Evolutionary conservation across 2,888 invertebrate species (phyloP), one percentile per base, ranked within the genome.

Genomic region (Lithophane leautieri): DNA sequence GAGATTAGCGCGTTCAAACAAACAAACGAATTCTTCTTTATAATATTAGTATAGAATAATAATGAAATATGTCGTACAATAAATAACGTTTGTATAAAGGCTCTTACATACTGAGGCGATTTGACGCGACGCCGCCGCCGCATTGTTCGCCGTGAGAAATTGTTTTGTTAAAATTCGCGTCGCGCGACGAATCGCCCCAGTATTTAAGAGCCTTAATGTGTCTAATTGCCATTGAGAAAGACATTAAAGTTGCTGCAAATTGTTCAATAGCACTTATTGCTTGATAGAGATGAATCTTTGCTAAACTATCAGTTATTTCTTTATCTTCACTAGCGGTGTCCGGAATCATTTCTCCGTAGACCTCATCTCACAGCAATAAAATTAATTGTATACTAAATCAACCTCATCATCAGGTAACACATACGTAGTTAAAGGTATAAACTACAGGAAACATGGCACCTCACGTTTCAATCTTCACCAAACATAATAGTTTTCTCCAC

Each of bases 391-490:
- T n/a, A 34, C 7, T 0, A 28, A n/a, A 44, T n/a, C 8, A 54
- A 42, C 12, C 16, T 54, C 42, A 54, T 16, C 14, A 34, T 1
- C n/a, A n/a, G 11, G n/a, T n/a, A n/a, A 34, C n/a, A n/a, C 11
- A 12, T 28, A 54, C 25, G 3, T 11, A 67, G 22, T 9, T 28
- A 19, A 50, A 42, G 2, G 16, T 54, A 52, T 34, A 9, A 47
- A 40, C 25, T 78, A 34, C 16, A 28, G 2, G 12, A 40, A 70
- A 42, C 56, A 52, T 9, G 2, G n/a, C 14, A 50, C 50, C 34
- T 60, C 50, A 69, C 25, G 50, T 60, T 79, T 25, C 40, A 52
- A 63, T 60, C 2, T 34, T 60, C 25, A 65, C n/a, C 6, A 58
- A 67, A 52, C 44, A 60, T 67, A 22, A 50, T n/a, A 16, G 28